Conservation (phyloP, 2,113 vertebrate species). For the Zapus hudsonius region DNA sequence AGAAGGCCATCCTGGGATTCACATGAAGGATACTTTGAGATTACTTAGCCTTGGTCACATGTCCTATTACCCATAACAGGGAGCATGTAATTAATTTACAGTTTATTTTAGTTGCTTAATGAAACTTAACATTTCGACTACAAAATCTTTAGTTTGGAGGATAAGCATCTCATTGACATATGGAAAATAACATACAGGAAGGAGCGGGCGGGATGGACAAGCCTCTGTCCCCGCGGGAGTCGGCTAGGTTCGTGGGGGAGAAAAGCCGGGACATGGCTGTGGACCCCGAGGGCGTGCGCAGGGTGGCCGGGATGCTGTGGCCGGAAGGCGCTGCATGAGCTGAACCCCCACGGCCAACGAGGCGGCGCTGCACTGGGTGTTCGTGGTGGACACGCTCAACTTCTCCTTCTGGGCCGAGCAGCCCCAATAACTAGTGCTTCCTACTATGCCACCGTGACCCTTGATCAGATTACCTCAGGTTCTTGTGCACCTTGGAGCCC, state of each 20-base stretch:
- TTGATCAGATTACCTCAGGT: constrained; percentile 95
- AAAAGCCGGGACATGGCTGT: constrained; percentile 90
- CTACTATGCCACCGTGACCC: constrained; percentile 92
- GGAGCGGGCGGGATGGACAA: constrained; percentile 82
- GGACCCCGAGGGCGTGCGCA: constrained; percentile 86
- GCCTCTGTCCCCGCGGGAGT: constrained; percentile 87
- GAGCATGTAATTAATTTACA: neutral
- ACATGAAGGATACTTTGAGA: neutral
- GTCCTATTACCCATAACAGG: neutral
- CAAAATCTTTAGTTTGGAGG: constrained; percentile 8
- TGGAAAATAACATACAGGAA: too few species aligned
- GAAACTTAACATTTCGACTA: neutral
- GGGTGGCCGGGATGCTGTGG: constrained; percentile 91
- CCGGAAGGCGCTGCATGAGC: constrained; percentile 92
- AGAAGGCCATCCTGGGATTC: neutral
- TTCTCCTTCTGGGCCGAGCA: constrained; percentile 96
- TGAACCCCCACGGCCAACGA: constrained; percentile 89
- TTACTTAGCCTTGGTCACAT: neutral
- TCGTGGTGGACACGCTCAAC: constrained; percentile 95
- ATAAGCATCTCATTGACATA: neutral
- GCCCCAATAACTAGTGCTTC: constrained; percentile 92
- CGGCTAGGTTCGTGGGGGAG: constrained; percentile 89
- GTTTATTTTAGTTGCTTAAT: constrained; percentile 31
- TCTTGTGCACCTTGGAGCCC: constrained; percentile 92
- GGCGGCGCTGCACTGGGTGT: constrained; percentile 94